A percentile compares a stretch with the other conserved stretches of the same genome.
phyloP scores from a whole-genome alignment of 2,797 vertebrate species.

The Ataeniobius toweri region DNA sequence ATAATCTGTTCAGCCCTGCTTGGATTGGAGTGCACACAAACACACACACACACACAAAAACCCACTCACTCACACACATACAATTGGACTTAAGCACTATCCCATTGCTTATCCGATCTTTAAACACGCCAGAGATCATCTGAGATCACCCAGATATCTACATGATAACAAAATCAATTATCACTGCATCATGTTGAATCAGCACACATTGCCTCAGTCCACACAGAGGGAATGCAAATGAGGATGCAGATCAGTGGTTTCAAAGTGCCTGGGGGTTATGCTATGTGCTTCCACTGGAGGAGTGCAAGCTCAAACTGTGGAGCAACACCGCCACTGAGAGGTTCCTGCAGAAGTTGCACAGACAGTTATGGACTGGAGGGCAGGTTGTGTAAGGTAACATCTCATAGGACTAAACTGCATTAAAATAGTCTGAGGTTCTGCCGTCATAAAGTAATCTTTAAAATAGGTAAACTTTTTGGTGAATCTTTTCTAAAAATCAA shows the following conservation, averaged over 20 bases:
- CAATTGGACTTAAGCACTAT: conserved; percentile 22
- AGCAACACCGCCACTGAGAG: conserved; percentile 57
- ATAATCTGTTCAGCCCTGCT: conserved; percentile 2
- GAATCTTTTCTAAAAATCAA: neutral
- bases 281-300: conserved; percentile 20
- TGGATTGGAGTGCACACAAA: conserved; percentile 16
- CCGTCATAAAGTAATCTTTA: neutral
- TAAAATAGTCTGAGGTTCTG: neutral
- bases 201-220: conserved; percentile 39
- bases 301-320: neutral
- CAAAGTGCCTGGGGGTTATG: conserved; percentile 45
- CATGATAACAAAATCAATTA: conserved; percentile 58
- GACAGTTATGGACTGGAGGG: neutral
- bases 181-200: conserved; percentile 57
- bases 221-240: conserved; percentile 60
- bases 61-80: conserved; percentile 16
- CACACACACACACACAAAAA: neutral
- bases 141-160: conserved; percentile 42
- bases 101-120: conserved; percentile 28
- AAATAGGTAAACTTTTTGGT: neutral
- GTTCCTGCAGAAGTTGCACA: conserved; percentile 15
- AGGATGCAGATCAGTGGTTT: conserved; percentile 63
- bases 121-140: conserved; percentile 18
- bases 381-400: conserved; percentile 36
- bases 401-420: conserved; percentile 22